A percentile compares a stretch with the other conserved stretches of the same genome.
Conservation (phyloP, 2,888 invertebrate genomes). For the Melieria omissa region DNA sequence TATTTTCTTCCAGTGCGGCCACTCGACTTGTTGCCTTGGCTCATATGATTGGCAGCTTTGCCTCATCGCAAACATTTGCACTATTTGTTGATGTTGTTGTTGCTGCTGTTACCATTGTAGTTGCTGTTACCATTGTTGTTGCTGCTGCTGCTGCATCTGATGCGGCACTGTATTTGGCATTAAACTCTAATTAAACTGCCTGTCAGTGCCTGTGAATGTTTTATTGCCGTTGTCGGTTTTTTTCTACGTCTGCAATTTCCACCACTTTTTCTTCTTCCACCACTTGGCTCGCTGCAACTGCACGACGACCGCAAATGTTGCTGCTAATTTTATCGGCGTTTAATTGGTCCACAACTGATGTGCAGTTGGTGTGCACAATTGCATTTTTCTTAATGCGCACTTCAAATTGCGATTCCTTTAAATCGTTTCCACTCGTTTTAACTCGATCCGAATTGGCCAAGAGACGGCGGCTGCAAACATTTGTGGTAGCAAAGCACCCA, state of each 20-base stretch:
- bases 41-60: conserved; percentile 12
- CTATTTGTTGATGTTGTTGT: not conserved
- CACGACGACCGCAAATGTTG: not conserved
- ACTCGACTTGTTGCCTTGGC: conserved; percentile 6
- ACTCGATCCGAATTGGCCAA: no score
- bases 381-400: not conserved
- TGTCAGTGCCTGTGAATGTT: conserved; percentile 22
- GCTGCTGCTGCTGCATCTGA: conserved; percentile 7
- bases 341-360: not conserved
- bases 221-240: conserved; percentile 21
- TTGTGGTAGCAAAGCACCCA: no score
- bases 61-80: conserved; percentile 5
- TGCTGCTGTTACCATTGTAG: not conserved
- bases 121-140: not conserved
- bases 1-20: not conserved
- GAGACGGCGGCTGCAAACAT: no score
- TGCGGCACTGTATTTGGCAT: conserved; percentile 24
- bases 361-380: no score
- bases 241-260: not conserved
- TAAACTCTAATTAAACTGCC: conserved; percentile 33
- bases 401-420: not conserved
- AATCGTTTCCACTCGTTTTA: not conserved
- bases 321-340: not conserved
- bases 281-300: not conserved
- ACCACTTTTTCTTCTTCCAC: not conserved